Conservation (phyloP, 2,113 vertebrate genomes). For the Eupsittula cactorum region DNA sequence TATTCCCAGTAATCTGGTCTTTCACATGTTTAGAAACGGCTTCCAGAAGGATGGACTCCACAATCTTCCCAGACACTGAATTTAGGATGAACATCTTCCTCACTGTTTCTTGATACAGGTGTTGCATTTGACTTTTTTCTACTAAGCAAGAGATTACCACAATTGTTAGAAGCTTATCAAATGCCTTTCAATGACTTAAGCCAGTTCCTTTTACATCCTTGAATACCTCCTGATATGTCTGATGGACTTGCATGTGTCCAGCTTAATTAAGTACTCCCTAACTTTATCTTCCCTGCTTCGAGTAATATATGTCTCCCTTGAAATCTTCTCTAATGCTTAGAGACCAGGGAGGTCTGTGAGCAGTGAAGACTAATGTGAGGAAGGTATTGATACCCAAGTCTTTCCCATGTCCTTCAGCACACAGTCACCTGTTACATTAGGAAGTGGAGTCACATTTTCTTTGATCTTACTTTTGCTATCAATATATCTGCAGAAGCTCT, state of each 20-base stretch:
- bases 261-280: not conserved
- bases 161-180: not conserved
- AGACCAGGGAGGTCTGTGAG: not conserved
- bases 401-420: not conserved
- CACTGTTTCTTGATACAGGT: not conserved
- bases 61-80: not conserved
- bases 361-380: not conserved
- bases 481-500: not conserved
- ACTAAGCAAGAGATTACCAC: not conserved
- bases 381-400: not conserved
- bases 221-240: not conserved
- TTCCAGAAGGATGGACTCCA: not conserved
- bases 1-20: not conserved
- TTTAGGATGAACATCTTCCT: not conserved
- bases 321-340: not conserved
- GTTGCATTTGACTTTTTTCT: not conserved
- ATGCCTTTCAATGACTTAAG: not conserved
- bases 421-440: not conserved
- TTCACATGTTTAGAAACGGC: not conserved
- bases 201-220: not conserved
- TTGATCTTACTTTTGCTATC: not conserved
- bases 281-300: not conserved
- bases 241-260: not conserved
- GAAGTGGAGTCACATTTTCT: not conserved
- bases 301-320: not conserved